Evolutionary conservation across 2,113 vertebrate genomes (phyloP).

Genomic region (Trochalopteron elliotii): DNA sequence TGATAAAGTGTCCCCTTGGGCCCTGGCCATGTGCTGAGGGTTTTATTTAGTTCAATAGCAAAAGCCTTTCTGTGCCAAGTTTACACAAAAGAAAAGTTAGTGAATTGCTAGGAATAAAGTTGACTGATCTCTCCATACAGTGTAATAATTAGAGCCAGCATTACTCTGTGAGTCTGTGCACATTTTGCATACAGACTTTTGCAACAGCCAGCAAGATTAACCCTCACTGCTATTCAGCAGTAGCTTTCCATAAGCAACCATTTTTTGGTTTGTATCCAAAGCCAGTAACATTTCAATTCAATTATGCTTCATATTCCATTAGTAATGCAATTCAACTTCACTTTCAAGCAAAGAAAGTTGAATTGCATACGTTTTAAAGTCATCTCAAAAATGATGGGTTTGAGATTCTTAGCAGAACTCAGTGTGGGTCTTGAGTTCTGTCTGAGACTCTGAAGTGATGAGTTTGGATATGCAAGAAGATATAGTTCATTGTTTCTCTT

Average conservation of each 20-base stretch:
- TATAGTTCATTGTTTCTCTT: background rate
- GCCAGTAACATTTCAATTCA: background rate
- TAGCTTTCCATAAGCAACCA: background rate
- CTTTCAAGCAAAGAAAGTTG: background rate
- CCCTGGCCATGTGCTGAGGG: conserved; percentile 63
- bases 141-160: conserved; percentile 62
- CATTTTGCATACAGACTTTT: conserved; percentile 47
- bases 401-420: background rate
- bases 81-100: conserved; percentile 70
- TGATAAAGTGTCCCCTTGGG: conserved; percentile 74
- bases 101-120: conserved; percentile 65
- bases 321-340: background rate
- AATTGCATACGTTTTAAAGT: background rate
- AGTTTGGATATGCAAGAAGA: background rate
- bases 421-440: background rate
- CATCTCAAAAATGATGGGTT: background rate
- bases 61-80: conserved; percentile 62
- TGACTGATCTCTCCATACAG: conserved; percentile 61
- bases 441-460: background rate
- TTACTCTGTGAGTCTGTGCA: conserved; percentile 2
- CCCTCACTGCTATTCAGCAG: conserved; percentile 17
- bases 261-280: background rate
- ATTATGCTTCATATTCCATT: background rate
- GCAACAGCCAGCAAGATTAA: conserved; percentile 41
- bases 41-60: conserved; percentile 70